Evolutionary conservation across 1,140 invertebrate species (phyloP), one percentile per base, ranked within the genome.

Genomic region (Brachionus sp.): DNA sequence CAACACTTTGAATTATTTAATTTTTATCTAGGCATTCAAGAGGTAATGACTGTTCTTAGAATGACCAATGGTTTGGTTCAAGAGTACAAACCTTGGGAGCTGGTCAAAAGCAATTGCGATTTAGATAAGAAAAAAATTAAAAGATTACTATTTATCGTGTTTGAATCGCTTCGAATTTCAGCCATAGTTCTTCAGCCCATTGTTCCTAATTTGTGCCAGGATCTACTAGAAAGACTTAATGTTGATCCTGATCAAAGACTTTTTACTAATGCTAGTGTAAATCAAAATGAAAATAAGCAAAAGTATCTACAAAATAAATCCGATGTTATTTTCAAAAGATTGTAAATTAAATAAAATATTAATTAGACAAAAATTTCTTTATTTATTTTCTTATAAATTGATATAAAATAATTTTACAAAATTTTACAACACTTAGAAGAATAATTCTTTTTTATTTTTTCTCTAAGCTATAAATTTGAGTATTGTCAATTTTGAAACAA

Each of bases 1-100:
- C 1, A 53, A 62, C 35, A 73, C 35, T 83, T 68, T 50, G 50
- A 83, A 29, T 6, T 50, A 13, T 68, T 68, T 29, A 70, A 83
- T 13, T 83, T 83, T 44, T 83, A 70, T 77, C 66, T 66, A 5
- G 82, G 44, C 23, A 83, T 83, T 23, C 64, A 73, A 19, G 33
- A 35, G 6, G 42, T 83, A 7, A 83, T 73, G 68, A 7, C 39
- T 12, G 29, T 35, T 53, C 25, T 83, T 13, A 50, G 64, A 25
- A 5, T n/a, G 16, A 5, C 64, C 1, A 83, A 83, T 57, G 7
- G 9, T 5, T 77, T 73, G 12, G 46, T 83, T 53, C 66, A 83
- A 57, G 29, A 73, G n/a, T 25, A 73, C 29, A 53, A 83, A 46
- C 68, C 68, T 42, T 83, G 82, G 82, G 64, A 73, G 35, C 25